These are phyloP conservation scores for Caenorhabditis doughertyi DNA, from an alignment of 2,888 invertebrate species.

Conservation along the genomic window DNA sequence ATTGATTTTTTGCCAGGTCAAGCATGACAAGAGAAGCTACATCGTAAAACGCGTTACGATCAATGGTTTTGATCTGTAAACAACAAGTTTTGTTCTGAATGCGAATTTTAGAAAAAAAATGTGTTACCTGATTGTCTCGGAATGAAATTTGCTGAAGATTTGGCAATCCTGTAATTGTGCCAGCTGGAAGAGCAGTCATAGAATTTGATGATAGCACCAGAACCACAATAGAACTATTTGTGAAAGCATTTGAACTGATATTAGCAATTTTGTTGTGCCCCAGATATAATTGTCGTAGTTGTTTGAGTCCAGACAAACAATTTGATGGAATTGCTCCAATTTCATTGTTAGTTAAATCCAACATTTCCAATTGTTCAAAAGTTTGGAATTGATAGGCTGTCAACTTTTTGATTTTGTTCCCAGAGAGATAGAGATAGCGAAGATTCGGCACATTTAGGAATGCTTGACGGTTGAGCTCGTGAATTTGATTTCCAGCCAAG, in stretches of 20 bases:
- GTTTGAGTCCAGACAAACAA: constrained; percentile 74
- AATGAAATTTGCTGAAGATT: constrained; percentile 82
- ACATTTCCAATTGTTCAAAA: constrained; percentile 81
- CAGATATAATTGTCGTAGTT: constrained; percentile 81
- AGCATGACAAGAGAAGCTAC: constrained; percentile 81
- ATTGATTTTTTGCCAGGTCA: constrained; percentile 80
- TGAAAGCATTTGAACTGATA: constrained; percentile 79
- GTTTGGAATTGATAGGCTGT: constrained; percentile 77
- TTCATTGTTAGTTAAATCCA: constrained; percentile 77
- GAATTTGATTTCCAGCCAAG: constrained; percentile 79
- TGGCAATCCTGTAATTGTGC: constrained; percentile 75
- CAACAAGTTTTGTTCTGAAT: no score
- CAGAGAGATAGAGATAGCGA: constrained; percentile 81
- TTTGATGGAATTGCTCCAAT: constrained; percentile 67
- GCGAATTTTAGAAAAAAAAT: neutral
- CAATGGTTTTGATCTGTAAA: constrained; percentile 78
- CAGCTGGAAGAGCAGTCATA: constrained; percentile 71
- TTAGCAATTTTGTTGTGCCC: constrained; percentile 63
- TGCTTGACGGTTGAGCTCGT: constrained; percentile 76
- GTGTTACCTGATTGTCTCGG: constrained; percentile 79
- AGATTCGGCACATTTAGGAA: constrained; percentile 82
- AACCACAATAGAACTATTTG: constrained; percentile 79
- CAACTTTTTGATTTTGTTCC: constrained; percentile 76
- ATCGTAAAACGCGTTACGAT: constrained; percentile 82
- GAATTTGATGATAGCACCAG: constrained; percentile 79